These are phyloP conservation scores for Pherbina coryleti DNA, from an alignment of 2,888 invertebrate genomes.

Conservation along the genomic window DNA sequence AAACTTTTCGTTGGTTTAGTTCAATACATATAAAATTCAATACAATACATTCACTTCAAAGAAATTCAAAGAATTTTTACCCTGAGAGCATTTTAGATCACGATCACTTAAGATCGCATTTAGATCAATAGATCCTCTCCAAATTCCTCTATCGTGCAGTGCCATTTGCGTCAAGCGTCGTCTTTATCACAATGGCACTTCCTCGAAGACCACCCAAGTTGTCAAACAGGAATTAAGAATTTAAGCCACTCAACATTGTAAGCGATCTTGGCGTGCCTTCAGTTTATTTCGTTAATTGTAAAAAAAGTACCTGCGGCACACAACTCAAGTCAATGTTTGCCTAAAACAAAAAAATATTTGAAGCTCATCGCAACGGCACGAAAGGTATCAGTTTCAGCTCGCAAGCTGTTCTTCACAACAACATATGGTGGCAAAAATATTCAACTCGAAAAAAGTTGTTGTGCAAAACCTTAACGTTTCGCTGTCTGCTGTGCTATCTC, in stretches of 20 bases:
- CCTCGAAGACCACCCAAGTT: slow-evolving; percentile 24
- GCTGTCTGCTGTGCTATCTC: background rate
- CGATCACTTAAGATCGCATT: too few species aligned
- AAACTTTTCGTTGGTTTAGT: too few species aligned
- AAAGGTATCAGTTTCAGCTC: slow-evolving; percentile 28
- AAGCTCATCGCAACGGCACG: background rate
- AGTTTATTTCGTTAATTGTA: background rate
- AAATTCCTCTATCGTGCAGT: too few species aligned
- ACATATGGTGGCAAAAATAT: slow-evolving; percentile 13
- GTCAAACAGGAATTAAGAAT: background rate
- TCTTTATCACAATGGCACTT: background rate
- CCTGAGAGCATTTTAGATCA: too few species aligned
- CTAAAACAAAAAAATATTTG: background rate
- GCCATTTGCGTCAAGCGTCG: background rate
- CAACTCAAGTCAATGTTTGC: background rate
- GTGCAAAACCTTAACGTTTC: background rate
- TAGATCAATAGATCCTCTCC: too few species aligned
- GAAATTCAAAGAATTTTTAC: too few species aligned
- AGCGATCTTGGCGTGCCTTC: slow-evolving; percentile 5
- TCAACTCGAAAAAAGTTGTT: background rate
- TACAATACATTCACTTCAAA: too few species aligned
- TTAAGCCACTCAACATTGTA: background rate
- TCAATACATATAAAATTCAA: too few species aligned
- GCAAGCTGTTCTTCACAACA: slow-evolving; percentile 25
- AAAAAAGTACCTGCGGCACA: too few species aligned